Percentiles rank a stretch among this genome's conserved stretches.
Evolutionary conservation across 2,797 vertebrate species (phyloP).

Genomic region (Yasuhikotakia modesta): DNA sequence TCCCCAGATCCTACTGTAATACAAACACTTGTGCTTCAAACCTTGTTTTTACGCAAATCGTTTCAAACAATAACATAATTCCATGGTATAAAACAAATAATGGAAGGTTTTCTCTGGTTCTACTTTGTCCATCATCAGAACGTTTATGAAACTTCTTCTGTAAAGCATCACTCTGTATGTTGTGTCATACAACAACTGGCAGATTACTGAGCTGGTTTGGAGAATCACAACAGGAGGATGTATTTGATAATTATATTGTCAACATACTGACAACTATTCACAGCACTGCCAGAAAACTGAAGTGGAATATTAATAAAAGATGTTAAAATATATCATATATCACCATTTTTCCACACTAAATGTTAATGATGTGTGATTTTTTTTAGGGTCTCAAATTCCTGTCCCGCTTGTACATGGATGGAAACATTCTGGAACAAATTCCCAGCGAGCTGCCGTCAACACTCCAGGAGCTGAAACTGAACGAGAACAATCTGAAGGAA

Average conservation of each 20-base stretch:
- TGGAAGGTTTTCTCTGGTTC: neutral
- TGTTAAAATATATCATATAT: neutral
- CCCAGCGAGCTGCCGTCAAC: slow-evolving; percentile 83
- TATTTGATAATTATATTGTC: neutral
- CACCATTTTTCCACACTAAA: slow-evolving; percentile 3
- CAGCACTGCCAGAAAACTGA: slow-evolving; percentile 8
- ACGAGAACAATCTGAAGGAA: slow-evolving; percentile 84
- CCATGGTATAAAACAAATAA: slow-evolving; percentile 48
- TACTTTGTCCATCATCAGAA: neutral
- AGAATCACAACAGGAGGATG: neutral
- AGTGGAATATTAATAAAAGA: neutral
- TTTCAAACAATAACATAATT: slow-evolving; percentile 57
- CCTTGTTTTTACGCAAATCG: neutral
- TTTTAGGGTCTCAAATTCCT: slow-evolving; percentile 86
- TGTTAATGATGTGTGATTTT: slow-evolving; percentile 23
- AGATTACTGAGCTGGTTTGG: neutral
- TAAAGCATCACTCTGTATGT: neutral
- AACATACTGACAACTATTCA: neutral
- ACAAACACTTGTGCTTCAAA: slow-evolving; percentile 14
- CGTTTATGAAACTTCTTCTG: neutral
- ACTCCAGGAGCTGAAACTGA: slow-evolving; percentile 95
- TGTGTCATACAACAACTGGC: neutral
- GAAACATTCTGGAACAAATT: slow-evolving; percentile 83
- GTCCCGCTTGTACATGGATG: slow-evolving; percentile 89
- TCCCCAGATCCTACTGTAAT: slow-evolving; percentile 2